phyloP scores from a whole-genome alignment of 2,797 vertebrate species.

The Rhynchotus rufescens region DNA sequence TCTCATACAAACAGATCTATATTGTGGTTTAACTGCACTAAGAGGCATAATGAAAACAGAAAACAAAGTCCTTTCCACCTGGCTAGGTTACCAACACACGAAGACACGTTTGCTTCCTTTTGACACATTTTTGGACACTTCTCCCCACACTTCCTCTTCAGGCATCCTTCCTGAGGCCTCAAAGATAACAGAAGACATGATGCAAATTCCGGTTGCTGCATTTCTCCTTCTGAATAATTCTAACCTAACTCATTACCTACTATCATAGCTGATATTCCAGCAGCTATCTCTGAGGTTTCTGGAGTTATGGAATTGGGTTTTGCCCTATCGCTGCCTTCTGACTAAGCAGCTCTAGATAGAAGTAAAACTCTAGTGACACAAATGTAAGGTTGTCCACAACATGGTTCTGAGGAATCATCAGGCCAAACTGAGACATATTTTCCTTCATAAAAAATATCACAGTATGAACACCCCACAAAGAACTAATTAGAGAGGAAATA shows the following conservation, averaged over 20 bases:
- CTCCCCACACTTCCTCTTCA: not conserved
- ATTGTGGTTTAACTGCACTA: not conserved
- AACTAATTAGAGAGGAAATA: constrained; percentile 4
- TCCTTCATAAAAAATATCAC: not conserved
- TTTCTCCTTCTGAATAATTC: not conserved
- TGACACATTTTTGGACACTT: not conserved
- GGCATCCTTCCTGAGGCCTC: not conserved
- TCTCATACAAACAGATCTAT: not conserved
- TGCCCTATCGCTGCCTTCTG: not conserved
- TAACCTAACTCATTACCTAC: not conserved
- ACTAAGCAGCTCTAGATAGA: not conserved
- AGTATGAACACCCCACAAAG: not conserved
- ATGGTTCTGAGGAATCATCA: not conserved
- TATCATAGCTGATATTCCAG: not conserved
- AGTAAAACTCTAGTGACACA: not conserved
- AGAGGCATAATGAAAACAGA: not conserved
- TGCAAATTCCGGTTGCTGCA: not conserved
- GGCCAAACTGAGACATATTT: not conserved
- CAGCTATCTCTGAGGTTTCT: not conserved
- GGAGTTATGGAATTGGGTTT: not conserved
- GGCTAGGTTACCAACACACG: not conserved
- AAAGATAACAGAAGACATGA: not conserved
- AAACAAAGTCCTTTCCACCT: not conserved
- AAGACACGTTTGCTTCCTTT: not conserved
- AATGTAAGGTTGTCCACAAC: not conserved